Percentiles rank a stretch among this genome's conserved stretches.
Conservation (phyloP, 2,888 invertebrate species). For the Onthophagus sagittarius region DNA sequence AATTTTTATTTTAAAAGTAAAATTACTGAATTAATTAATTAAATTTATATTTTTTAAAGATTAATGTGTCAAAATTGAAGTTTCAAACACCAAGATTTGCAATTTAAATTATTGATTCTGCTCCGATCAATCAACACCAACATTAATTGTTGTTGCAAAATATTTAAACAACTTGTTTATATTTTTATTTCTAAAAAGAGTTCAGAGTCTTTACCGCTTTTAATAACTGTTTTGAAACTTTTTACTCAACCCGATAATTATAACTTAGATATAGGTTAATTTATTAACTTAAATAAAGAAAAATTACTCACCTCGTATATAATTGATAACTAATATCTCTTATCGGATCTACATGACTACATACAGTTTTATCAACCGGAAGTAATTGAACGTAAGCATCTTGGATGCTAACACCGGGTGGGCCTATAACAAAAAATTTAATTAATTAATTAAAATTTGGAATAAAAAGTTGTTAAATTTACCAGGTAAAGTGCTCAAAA, state of each 20-base stretch:
- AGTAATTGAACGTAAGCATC: slow-evolving; percentile 55
- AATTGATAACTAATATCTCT: slow-evolving; percentile 55
- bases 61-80: too few relatives aligned
- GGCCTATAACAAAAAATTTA: slow-evolving; percentile 47
- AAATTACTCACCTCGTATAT: slow-evolving; percentile 52
- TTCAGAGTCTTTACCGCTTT: too few relatives aligned
- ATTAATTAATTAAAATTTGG: not conserved
- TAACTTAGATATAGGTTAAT: not conserved
- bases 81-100: too few relatives aligned
- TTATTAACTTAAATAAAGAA: slow-evolving; percentile 2
- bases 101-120: too few relatives aligned
- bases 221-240: too few relatives aligned
- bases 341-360: slow-evolving; percentile 52
- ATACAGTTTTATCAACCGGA: slow-evolving; percentile 58
- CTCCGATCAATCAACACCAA: too few relatives aligned
- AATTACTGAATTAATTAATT: too few relatives aligned
- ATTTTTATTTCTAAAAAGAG: too few relatives aligned
- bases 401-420: slow-evolving; percentile 56
- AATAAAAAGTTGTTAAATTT: not conserved
- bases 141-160: too few relatives aligned
- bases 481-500: slow-evolving; percentile 28
- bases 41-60: too few relatives aligned
- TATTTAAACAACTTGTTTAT: too few relatives aligned
- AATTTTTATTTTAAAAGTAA: too few relatives aligned
- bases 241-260: not conserved